Evolutionary conservation across 2,797 vertebrate genomes (phyloP), one percentile per base, ranked within the genome.

Genomic region (Myotis daubentonii): DNA sequence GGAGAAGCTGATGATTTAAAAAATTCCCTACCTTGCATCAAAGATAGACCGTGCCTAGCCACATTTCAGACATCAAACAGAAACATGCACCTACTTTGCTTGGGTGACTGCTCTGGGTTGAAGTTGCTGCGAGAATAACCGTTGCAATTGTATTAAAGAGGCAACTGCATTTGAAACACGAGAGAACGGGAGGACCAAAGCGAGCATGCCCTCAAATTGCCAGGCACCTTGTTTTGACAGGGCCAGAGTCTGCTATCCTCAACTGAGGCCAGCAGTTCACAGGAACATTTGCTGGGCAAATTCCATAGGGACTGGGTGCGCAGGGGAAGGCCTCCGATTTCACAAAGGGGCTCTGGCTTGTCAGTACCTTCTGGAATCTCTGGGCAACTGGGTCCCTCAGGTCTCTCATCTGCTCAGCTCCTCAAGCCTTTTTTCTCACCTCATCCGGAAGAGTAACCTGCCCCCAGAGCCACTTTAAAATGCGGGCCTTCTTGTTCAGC

Each of bases 371-470:
- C 84, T 90, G 65, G 81, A 82, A 79, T 33, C 75, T 68, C 30
- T 70, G 60, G 62, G 49, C 55, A 30, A 3, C 19, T 0, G 0
- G 8, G 28, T 41, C 47, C 51, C 17, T 57, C 10, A 49, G 8
- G 28, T 41, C 47, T 57, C 17, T 57, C 10, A 44, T 81, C 76
- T 70, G 44, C 41, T 57, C 9, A 76, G 65, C 88, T n/a, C 19
- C 70, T 79, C 82, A 89, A 72, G 91, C 94, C 94, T 97, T 97
- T 81, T 51, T 36, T 44, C 33, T 65, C 36, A 6, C 60, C 33
- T 92, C 51, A 19, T 9, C 41, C 44, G 41, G 33, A 82, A 30
- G 15, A 41, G 7, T 20, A 25, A 51, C 22, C 8, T 7, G 25
- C n/a, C 5, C 17, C 6, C 4, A 60, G 41, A 60, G 53, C 16